These are phyloP conservation scores for Pimephales promelas DNA, from an alignment of 2,113 vertebrate genomes.

Conservation along the genomic window DNA sequence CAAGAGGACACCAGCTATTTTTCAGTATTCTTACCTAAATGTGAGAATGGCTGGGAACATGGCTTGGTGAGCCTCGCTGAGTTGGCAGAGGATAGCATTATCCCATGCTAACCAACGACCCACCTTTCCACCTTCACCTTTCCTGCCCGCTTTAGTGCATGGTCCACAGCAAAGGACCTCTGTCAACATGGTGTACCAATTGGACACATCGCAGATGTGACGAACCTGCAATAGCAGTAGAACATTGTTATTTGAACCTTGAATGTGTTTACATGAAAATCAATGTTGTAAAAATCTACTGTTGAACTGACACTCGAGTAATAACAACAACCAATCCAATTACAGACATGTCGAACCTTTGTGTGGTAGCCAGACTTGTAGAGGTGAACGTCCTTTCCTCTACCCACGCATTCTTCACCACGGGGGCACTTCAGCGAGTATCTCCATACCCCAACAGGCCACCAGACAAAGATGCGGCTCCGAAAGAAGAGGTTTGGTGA, in stretches of 20 bases:
- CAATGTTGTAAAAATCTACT: neutral
- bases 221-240: conserved; percentile 5
- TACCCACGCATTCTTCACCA: conserved; percentile 9
- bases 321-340: neutral
- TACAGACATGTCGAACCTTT: neutral
- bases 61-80: conserved; percentile 41
- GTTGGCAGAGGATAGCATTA: conserved; percentile 3
- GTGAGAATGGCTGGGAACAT: conserved; percentile 48
- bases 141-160: conserved; percentile 12
- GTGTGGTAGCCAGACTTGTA: conserved; percentile 29
- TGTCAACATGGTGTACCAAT: conserved; percentile 43
- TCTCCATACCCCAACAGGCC: conserved; percentile 1
- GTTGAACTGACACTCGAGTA: neutral
- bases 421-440: conserved; percentile 35
- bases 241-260: too few relatives aligned
- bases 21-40: conserved; percentile 3
- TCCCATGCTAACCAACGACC: conserved; percentile 43
- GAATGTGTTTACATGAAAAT: neutral
- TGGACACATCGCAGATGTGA: conserved; percentile 43
- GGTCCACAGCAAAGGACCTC: conserved; percentile 37
- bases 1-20: too few relatives aligned
- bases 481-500: conserved; percentile 6
- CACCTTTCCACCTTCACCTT: neutral
- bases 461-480: conserved; percentile 22
- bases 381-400: neutral